phyloP scores from a whole-genome alignment of 1,140 invertebrate species.

The Drosophila ananassae region DNA sequence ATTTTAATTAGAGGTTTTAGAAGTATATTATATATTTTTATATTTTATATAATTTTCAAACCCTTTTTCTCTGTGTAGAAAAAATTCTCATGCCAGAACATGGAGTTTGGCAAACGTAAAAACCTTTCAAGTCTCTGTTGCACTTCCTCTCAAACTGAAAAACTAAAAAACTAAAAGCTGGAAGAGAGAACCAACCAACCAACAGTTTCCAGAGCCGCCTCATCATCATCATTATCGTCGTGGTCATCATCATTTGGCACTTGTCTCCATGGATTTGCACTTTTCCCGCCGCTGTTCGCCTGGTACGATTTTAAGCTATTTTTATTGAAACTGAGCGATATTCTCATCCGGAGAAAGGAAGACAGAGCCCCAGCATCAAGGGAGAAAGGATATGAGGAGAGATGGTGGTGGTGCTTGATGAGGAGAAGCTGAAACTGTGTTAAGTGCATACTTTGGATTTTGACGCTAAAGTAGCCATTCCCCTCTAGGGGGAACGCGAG shows the following conservation, averaged over 20 bases:
- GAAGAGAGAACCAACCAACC: slow-evolving; percentile 8
- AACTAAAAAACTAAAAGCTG: slow-evolving; percentile 25
- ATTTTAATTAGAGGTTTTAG: no score
- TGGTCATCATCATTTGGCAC: slow-evolving; percentile 44
- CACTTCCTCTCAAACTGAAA: slow-evolving; percentile 16
- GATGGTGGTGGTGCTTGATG: no score
- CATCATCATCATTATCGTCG: slow-evolving; percentile 9
- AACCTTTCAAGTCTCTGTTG: slow-evolving; percentile 35
- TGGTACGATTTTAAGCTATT: slow-evolving; percentile 81
- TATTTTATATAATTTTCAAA: background rate
- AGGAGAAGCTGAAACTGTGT: slow-evolving; percentile 59
- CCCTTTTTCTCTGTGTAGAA: slow-evolving; percentile 1
- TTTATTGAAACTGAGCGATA: slow-evolving; percentile 82
- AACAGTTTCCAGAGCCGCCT: slow-evolving; percentile 25
- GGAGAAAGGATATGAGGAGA: background rate
- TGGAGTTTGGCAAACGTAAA: slow-evolving; percentile 32
- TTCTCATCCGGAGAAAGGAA: slow-evolving; percentile 50
- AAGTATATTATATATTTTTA: no score
- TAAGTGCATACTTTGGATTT: slow-evolving; percentile 61
- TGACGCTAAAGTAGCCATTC: slow-evolving; percentile 21
- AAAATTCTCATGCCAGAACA: slow-evolving; percentile 20
- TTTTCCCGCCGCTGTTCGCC: slow-evolving; percentile 50
- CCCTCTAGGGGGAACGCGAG: no score
- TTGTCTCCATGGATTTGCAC: slow-evolving; percentile 21
- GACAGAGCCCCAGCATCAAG: background rate